A percentile compares a stretch with the other conserved stretches of the same genome.
These are phyloP conservation scores for Ceratoteleas bidentatus DNA, from an alignment of 1,140 invertebrate genomes.

Conservation along the genomic window DNA sequence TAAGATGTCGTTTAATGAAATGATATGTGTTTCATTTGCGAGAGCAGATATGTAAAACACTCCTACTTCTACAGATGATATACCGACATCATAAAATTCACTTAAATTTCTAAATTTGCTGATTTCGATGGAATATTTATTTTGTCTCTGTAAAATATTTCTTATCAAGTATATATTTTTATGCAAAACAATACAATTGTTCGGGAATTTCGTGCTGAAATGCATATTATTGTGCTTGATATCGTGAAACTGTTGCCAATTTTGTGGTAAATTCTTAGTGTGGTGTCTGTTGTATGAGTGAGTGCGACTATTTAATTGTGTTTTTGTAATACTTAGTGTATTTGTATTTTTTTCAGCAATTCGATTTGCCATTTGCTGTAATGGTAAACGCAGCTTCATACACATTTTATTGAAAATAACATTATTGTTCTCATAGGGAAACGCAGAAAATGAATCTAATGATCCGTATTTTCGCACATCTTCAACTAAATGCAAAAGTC, in stretches of 20 bases:
- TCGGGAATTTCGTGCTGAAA: too few species aligned
- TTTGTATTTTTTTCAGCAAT: neutral
- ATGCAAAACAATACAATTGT: too few species aligned
- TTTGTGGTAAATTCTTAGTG: neutral
- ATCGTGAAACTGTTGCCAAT: too few species aligned
- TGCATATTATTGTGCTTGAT: too few species aligned
- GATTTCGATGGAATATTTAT: neutral
- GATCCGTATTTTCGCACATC: constrained; percentile 10
- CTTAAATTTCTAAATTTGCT: neutral
- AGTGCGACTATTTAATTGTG: neutral
- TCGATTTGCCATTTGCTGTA: constrained; percentile 27
- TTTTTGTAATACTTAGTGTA: neutral
- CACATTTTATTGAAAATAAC: constrained; percentile 5
- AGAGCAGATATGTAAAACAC: neutral
- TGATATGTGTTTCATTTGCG: neutral
- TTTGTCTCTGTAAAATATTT: neutral
- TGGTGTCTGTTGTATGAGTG: neutral
- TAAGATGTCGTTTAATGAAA: too few species aligned
- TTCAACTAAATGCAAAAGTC: constrained; percentile 11
- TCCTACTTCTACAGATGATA: neutral
- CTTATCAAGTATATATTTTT: neutral
- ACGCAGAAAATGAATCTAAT: constrained; percentile 17
- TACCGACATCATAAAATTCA: neutral
- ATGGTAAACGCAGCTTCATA: neutral
- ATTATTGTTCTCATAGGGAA: constrained; percentile 32